A percentile compares a stretch with the other conserved stretches of the same genome.
phyloP scores from a whole-genome alignment of 1,140 invertebrate species.

The Nasonia giraulti region DNA sequence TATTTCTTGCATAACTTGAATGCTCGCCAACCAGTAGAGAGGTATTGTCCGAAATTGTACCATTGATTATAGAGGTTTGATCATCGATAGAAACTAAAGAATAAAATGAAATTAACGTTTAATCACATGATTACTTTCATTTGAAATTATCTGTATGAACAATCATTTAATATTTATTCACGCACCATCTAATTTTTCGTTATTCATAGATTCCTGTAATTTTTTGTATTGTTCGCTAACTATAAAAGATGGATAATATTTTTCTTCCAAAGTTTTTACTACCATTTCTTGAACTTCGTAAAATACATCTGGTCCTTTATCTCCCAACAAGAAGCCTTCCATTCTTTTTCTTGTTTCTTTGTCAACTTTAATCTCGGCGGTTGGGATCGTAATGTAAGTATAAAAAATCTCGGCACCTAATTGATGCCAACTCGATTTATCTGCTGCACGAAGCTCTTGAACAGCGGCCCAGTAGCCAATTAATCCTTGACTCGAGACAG shows the following conservation, averaged over 20 bases:
- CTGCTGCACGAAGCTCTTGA: conserved; percentile 85
- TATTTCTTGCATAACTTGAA: conserved; percentile 87
- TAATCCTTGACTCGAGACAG: conserved; percentile 85
- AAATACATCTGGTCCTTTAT: conserved; percentile 92
- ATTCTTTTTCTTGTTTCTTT: conserved; percentile 86
- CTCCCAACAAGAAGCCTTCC: conserved; percentile 89
- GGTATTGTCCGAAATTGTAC: conserved; percentile 63
- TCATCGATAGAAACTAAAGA: conserved; percentile 64
- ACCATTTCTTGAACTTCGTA: conserved; percentile 89
- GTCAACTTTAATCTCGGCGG: conserved; percentile 86
- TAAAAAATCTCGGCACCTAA: conserved; percentile 93
- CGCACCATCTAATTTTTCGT: conserved; percentile 77
- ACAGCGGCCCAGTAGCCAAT: conserved; percentile 92
- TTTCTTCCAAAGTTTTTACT: conserved; percentile 85
- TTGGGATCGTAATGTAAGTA: conserved; percentile 87
- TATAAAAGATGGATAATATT: conserved; percentile 92
- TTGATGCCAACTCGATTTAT: conserved; percentile 86
- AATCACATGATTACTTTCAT: too few species aligned
- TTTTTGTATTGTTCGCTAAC: conserved; percentile 89
- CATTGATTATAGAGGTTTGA: conserved; percentile 60
- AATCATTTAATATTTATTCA: conserved; percentile 33
- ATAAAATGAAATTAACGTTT: neutral
- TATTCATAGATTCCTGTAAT: conserved; percentile 82
- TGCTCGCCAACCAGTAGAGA: conserved; percentile 82
- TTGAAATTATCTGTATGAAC: conserved; percentile 5